These are phyloP conservation scores for Gryllus bimaculatus DNA, from an alignment of 1,140 invertebrate genomes.

Conservation along the genomic window DNA sequence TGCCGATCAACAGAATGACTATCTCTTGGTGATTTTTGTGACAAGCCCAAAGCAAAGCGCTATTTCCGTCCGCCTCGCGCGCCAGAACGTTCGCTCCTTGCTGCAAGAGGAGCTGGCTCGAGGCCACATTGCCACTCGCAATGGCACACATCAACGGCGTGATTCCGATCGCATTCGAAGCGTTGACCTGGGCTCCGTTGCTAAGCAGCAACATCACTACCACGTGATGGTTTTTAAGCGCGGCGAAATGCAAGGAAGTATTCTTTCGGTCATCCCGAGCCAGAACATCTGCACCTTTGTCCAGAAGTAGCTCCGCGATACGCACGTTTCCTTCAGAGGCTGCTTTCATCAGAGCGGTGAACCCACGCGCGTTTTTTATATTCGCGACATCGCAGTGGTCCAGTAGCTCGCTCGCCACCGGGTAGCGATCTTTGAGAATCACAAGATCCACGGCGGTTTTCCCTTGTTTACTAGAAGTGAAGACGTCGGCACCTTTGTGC, in stretches of 20 bases:
- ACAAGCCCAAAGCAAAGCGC: neutral
- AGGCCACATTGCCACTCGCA: neutral
- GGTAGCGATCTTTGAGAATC: neutral
- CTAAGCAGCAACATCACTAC: conserved; percentile 8
- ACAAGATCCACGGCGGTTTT: neutral
- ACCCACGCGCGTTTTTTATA: neutral
- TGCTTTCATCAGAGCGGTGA: neutral
- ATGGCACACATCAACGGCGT: neutral
- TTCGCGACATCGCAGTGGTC: neutral
- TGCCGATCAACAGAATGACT: neutral
- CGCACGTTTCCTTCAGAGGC: neutral
- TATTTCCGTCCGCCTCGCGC: neutral
- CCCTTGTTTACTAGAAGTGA: neutral
- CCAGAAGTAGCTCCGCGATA: neutral
- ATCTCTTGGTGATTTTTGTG: neutral
- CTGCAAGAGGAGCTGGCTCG: neutral
- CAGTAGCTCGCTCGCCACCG: neutral
- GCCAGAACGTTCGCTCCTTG: neutral
- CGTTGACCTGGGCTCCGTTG: neutral
- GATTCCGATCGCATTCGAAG: neutral
- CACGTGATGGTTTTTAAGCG: neutral
- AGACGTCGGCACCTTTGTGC: neutral
- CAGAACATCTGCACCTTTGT: neutral
- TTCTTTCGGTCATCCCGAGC: neutral
- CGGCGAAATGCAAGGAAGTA: neutral